Evolutionary conservation across 2,797 vertebrate species (phyloP).

Genomic region (Sandelia bainsii): DNA sequence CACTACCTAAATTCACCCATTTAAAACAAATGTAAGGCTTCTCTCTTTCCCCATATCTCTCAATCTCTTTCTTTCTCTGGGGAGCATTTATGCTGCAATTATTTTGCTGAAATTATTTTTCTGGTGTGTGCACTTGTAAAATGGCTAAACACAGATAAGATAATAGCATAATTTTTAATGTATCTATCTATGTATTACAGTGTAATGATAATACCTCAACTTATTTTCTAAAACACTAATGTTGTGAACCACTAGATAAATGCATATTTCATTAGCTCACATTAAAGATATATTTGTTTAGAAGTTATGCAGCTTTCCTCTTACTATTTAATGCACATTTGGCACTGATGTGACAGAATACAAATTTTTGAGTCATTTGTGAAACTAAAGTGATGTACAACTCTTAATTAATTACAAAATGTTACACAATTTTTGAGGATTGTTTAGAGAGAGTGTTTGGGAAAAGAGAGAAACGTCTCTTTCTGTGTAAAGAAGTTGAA

Average conservation of each 20-base stretch:
- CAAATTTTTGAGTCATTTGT: constrained; percentile 51
- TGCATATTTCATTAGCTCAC: constrained; percentile 47
- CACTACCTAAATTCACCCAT: constrained; percentile 58
- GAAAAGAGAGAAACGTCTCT: constrained; percentile 85
- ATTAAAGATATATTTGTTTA: constrained; percentile 44
- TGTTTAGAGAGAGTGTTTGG: constrained; percentile 77
- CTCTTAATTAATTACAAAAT: constrained; percentile 50
- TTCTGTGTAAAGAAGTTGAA: constrained; percentile 50
- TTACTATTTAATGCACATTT: constrained; percentile 44
- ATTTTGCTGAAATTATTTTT: constrained; percentile 44
- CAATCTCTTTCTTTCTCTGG: constrained; percentile 88
- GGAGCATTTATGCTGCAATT: constrained; percentile 72
- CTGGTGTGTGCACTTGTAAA: constrained; percentile 76
- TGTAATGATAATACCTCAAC: constrained; percentile 62
- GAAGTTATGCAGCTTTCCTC: constrained; percentile 29
- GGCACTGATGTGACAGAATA: constrained; percentile 28
- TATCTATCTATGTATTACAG: constrained; percentile 55
- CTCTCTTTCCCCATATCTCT: constrained; percentile 88
- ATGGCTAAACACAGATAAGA: constrained; percentile 60
- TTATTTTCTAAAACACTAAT: constrained; percentile 58
- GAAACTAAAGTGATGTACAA: constrained; percentile 46
- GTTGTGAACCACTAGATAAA: constrained; percentile 49
- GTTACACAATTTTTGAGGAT: constrained; percentile 43
- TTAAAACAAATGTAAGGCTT: constrained; percentile 72
- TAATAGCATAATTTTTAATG: constrained; percentile 52